Conservation (phyloP, 1,140 invertebrate species). For the Cotesia chilonis region DNA sequence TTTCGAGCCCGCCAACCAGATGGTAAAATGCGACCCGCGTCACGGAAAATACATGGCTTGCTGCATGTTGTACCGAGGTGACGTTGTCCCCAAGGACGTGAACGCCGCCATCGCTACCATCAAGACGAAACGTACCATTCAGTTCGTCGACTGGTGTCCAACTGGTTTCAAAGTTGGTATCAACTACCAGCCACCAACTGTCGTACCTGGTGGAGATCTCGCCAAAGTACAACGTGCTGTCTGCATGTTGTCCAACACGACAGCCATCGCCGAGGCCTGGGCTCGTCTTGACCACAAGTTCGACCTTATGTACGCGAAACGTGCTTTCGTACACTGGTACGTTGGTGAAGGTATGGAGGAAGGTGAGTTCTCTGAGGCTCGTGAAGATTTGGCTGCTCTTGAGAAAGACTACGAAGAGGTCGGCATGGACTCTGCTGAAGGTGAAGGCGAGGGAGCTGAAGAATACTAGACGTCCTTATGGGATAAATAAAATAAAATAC, state of each 20-base stretch:
- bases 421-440: constrained; percentile 36
- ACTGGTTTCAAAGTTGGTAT: constrained; percentile 37
- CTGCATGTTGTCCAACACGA: constrained; percentile 35
- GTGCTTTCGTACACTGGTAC: constrained; percentile 35
- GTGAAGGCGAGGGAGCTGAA: constrained; percentile 34
- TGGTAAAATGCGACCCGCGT: constrained; percentile 71
- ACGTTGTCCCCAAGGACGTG: constrained; percentile 76
- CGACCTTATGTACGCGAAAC: constrained; percentile 36
- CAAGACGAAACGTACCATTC: constrained; percentile 34
- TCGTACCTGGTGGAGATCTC: constrained; percentile 35
- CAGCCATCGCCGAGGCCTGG: constrained; percentile 35
- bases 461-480: constrained; percentile 28
- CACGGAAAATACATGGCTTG: constrained; percentile 67
- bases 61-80: constrained; percentile 71
- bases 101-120: constrained; percentile 34
- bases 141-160: constrained; percentile 37
- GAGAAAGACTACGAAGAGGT: constrained; percentile 37
- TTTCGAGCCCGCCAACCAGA: constrained; percentile 73
- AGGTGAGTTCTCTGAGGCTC: constrained; percentile 35
- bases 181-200: constrained; percentile 37
- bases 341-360: constrained; percentile 38
- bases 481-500: too few relatives aligned
- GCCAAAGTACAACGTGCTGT: constrained; percentile 36
- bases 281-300: constrained; percentile 37
- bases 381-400: constrained; percentile 35